A percentile compares a stretch with the other conserved stretches of the same genome.
Conservation (phyloP, 1,140 invertebrate genomes). For the Rhagoletis zephyria region DNA sequence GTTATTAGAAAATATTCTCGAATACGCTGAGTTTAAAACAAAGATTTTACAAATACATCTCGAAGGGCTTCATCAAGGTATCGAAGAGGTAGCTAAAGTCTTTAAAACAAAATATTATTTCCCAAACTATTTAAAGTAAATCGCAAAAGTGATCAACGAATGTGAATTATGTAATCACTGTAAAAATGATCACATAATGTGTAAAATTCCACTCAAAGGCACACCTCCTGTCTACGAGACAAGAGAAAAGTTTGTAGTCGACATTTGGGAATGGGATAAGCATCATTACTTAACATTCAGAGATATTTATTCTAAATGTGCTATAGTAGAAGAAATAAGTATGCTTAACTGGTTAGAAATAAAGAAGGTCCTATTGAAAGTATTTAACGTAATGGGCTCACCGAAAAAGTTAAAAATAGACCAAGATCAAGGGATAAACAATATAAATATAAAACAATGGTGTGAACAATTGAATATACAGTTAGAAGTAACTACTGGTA, state of each 20-base stretch:
- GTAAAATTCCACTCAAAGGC: conserved; percentile 19
- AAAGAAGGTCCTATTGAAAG: background rate
- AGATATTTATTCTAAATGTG: conserved; percentile 27
- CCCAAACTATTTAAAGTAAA: conserved; percentile 4
- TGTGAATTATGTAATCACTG: conserved; percentile 45
- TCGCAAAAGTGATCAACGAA: conserved; percentile 6
- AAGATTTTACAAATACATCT: background rate
- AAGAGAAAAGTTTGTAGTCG: conserved; percentile 14
- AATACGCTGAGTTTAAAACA: background rate
- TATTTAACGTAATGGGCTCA: conserved; percentile 9
- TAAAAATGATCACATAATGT: conserved; percentile 23
- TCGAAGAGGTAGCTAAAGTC: background rate
- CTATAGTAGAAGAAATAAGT: conserved; percentile 1
- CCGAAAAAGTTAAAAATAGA: conserved; percentile 6
- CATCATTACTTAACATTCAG: conserved; percentile 5
- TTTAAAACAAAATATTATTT: conserved; percentile 34
- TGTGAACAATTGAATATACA: conserved; percentile 37
- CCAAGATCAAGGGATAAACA: conserved; percentile 37
- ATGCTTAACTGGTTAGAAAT: background rate
- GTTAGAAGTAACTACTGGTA: conserved; percentile 23
- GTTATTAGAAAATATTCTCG: background rate
- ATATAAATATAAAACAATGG: conserved; percentile 33
- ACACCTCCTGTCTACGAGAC: background rate
- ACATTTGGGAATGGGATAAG: conserved; percentile 32
- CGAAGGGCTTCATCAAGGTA: conserved; percentile 21